A percentile compares a stretch with the other conserved stretches of the same genome.
These are phyloP conservation scores for Cactoblastis cactorum DNA, from an alignment of 2,888 invertebrate genomes.

Conservation along the genomic window DNA sequence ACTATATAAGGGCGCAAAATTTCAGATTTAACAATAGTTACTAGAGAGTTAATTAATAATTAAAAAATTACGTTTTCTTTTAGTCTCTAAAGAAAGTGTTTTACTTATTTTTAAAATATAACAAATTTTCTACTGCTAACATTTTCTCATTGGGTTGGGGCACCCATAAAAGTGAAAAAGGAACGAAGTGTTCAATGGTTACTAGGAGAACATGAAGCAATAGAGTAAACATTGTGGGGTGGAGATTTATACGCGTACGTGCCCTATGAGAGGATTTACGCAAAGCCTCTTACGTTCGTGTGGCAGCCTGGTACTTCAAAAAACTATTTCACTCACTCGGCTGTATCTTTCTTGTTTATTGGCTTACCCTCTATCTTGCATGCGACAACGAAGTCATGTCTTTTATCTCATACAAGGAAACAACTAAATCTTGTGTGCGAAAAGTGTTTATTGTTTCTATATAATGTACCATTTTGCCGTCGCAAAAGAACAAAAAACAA, in stretches of 20 bases:
- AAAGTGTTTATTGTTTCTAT: slow-evolving; percentile 6
- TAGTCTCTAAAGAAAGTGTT: too few species aligned
- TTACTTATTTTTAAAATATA: too few species aligned
- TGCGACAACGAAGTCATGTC: slow-evolving; percentile 4
- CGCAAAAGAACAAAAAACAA: too few species aligned
- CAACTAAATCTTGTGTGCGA: neutral
- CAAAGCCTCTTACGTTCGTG: slow-evolving; percentile 47
- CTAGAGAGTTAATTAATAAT: too few species aligned
- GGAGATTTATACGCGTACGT: slow-evolving; percentile 43
- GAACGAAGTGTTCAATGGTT: slow-evolving; percentile 11
- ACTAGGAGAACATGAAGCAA: slow-evolving; percentile 32
- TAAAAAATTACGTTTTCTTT: too few species aligned
- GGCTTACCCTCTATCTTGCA: neutral
- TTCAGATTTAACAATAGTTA: too few species aligned
- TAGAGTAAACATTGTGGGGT: slow-evolving; percentile 30
- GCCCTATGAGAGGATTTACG: slow-evolving; percentile 42
- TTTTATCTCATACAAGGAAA: neutral
- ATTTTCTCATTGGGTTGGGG: too few species aligned
- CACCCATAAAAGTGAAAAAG: too few species aligned
- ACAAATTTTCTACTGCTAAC: too few species aligned
- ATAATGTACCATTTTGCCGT: too few species aligned
- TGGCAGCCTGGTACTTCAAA: slow-evolving; percentile 45
- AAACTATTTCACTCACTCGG: slow-evolving; percentile 40
- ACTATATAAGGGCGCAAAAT: too few species aligned
- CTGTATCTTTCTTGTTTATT: slow-evolving; percentile 15